phyloP scores from a whole-genome alignment of 1,140 invertebrate genomes.

The Calephelis virginiensis region DNA sequence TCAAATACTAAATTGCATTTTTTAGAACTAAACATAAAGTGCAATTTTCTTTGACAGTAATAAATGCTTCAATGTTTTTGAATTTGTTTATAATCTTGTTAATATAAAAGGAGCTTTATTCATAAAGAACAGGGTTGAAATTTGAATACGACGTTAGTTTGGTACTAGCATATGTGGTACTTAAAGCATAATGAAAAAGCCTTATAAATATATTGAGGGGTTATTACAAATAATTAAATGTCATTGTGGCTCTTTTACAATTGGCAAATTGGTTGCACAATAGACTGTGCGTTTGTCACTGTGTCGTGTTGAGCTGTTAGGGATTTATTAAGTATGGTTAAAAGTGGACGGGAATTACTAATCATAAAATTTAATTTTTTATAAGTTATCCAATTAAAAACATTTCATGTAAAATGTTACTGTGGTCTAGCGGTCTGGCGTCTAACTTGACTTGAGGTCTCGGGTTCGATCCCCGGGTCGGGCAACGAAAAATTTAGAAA shows the following conservation, averaged over 20 bases:
- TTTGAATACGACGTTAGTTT: not conserved
- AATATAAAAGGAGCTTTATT: conserved; percentile 8
- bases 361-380: too few relatives aligned
- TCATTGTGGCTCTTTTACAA: conserved; percentile 38
- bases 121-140: not conserved
- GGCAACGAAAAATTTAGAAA: too few relatives aligned
- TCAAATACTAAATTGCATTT: conserved; percentile 7
- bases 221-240: conserved; percentile 49
- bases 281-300: conserved; percentile 22
- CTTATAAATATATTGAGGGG: conserved; percentile 36
- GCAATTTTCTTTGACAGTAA: conserved; percentile 25
- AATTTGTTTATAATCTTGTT: not conserved
- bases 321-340: conserved; percentile 1
- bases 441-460: too few relatives aligned
- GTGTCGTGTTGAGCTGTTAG: conserved; percentile 24
- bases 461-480: too few relatives aligned
- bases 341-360: too few relatives aligned
- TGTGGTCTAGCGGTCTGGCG: too few relatives aligned
- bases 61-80: not conserved
- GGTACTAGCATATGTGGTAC: conserved; percentile 48
- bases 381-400: too few relatives aligned
- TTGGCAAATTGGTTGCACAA: conserved; percentile 27
- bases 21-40: conserved; percentile 19
- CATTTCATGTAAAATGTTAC: too few relatives aligned
- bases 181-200: conserved; percentile 45